Percentiles rank a stretch among this genome's conserved stretches.
These are phyloP conservation scores for Varecia variegata DNA, from an alignment of 2,797 vertebrate species.

Conservation along the genomic window DNA sequence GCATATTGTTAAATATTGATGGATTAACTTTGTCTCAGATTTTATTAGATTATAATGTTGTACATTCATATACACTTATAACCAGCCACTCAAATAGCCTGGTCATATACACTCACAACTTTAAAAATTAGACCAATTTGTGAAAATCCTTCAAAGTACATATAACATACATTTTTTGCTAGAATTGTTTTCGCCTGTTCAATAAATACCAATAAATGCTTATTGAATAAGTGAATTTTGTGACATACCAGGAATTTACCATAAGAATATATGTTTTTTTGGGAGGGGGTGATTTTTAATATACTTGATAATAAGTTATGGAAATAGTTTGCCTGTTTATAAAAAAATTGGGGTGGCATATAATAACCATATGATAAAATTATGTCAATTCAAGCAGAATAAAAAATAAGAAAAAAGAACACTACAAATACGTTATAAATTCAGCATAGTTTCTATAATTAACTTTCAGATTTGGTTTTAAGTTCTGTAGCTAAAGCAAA, in stretches of 20 bases:
- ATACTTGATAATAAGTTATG: slow-evolving; percentile 5
- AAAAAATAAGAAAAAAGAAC: slow-evolving; percentile 20
- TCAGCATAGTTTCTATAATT: slow-evolving; percentile 36
- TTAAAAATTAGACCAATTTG: slow-evolving; percentile 43
- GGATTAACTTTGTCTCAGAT: slow-evolving; percentile 30
- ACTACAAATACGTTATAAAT: slow-evolving; percentile 15
- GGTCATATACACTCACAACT: not conserved
- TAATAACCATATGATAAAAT: slow-evolving; percentile 34
- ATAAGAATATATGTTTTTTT: not conserved
- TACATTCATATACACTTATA: slow-evolving; percentile 12
- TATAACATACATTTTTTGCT: not conserved
- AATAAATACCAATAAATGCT: slow-evolving; percentile 45
- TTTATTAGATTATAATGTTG: slow-evolving; percentile 19
- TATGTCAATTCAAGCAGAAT: slow-evolving; percentile 7
- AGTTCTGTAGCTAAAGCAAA: slow-evolving; percentile 48
- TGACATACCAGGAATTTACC: slow-evolving; percentile 20
- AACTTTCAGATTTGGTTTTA: slow-evolving; percentile 48
- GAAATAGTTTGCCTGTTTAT: slow-evolving; percentile 37
- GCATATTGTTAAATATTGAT: slow-evolving; percentile 42
- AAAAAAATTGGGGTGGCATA: not conserved
- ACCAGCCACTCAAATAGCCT: not conserved
- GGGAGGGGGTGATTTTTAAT: not conserved
- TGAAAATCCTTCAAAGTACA: slow-evolving; percentile 14
- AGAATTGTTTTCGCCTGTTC: slow-evolving; percentile 29
- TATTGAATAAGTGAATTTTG: slow-evolving; percentile 38